Evolutionary conservation across 2,797 vertebrate species (phyloP).

Genomic region (Eulemur mongoz): DNA sequence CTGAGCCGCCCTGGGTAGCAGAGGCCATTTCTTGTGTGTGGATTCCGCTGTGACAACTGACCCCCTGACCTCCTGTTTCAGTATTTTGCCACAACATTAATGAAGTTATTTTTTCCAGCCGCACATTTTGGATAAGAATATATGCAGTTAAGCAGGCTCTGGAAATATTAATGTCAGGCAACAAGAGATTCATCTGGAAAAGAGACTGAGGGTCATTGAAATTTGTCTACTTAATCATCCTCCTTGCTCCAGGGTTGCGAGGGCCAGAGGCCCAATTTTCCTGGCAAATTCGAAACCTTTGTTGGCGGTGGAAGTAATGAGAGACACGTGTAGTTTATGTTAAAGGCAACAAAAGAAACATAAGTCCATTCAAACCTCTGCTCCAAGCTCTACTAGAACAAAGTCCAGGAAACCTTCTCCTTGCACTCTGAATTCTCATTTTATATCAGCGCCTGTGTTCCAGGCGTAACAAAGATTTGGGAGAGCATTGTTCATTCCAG

Average conservation of each 20-base stretch:
- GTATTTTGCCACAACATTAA: background rate
- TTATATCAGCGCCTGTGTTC: background rate
- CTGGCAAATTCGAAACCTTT: background rate
- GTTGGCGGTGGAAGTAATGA: background rate
- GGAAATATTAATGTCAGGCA: background rate
- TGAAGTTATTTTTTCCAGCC: background rate
- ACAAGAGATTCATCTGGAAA: background rate
- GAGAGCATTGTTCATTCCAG: background rate
- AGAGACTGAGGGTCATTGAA: background rate
- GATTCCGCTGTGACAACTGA: background rate
- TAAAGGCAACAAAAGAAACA: background rate
- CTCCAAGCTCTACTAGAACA: background rate
- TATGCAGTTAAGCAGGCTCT: background rate
- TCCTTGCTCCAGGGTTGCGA: background rate
- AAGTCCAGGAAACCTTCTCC: background rate
- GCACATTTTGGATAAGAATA: background rate
- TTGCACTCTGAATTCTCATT: background rate
- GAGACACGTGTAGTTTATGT: background rate
- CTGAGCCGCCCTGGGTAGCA: background rate
- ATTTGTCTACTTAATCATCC: background rate
- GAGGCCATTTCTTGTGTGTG: background rate
- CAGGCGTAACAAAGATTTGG: background rate
- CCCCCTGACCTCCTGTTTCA: background rate
- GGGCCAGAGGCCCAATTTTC: background rate
- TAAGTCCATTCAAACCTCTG: background rate